These are phyloP conservation scores for Drosophila putrida DNA, from an alignment of 2,888 invertebrate species.

Conservation along the genomic window DNA sequence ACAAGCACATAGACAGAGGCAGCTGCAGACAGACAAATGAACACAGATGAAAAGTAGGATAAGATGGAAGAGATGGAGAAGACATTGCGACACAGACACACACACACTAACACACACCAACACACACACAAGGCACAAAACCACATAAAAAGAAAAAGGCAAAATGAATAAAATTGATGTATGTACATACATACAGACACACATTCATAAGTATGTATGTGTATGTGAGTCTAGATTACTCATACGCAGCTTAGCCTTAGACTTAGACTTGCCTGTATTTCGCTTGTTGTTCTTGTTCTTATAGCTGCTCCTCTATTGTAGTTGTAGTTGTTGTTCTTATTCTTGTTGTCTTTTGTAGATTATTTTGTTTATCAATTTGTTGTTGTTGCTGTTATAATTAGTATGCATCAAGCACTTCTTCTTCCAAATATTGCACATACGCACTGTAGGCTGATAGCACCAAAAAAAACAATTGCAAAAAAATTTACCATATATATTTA, in stretches of 20 bases:
- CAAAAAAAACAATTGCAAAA: constrained; percentile 54
- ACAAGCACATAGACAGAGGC: constrained; percentile 34
- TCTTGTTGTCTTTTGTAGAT: constrained; percentile 12
- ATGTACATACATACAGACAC: neutral
- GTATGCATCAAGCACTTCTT: constrained; percentile 19
- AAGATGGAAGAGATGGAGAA: constrained; percentile 36
- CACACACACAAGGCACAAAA: constrained; percentile 1
- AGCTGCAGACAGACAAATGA: constrained; percentile 42
- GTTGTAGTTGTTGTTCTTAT: constrained; percentile 1
- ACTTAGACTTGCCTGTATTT: constrained; percentile 65
- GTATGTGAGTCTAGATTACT: constrained; percentile 49
- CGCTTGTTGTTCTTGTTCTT: constrained; percentile 13
- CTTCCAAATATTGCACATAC: constrained; percentile 61
- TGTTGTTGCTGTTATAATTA: constrained; percentile 17
- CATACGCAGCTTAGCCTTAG: constrained; percentile 61
- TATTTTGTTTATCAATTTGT: constrained; percentile 13
- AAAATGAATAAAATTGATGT: constrained; percentile 53
- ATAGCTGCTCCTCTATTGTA: constrained; percentile 1
- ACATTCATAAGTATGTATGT: constrained; percentile 5
- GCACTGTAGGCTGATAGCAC: constrained; percentile 64
- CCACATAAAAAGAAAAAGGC: constrained; percentile 57
- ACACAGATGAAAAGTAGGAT: constrained; percentile 45
- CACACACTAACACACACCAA: neutral
- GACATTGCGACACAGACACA: constrained; percentile 30
- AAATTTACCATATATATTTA: constrained; percentile 20